Base-by-base conservation (phyloP, 2,888 invertebrate species). In the Cremastobaeus sp. region DNA sequence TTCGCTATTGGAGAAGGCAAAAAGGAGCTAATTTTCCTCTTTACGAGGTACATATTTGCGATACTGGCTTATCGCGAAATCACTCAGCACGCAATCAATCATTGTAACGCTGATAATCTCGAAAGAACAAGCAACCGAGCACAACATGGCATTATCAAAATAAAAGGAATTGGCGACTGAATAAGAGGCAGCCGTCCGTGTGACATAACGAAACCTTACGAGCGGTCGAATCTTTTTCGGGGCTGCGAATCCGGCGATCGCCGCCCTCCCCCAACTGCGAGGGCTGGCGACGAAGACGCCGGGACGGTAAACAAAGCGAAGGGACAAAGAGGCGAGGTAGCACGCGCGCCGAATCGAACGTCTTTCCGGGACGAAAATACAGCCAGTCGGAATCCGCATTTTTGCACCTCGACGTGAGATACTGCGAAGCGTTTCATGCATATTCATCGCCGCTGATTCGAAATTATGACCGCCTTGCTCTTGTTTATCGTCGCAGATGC, bases 341-440 rank as follows among this genome's bases (percentile, higher is more conserved):
- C 69, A 69, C 69, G 69, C 69, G 69, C 69, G 60, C 60, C 69
- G 41, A 69, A 69, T 69, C 69, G 69, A 69, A 69, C 69, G 47
- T 69, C 69, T 69, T 69, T 69, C 69, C 69, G 69, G 60, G 54
- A 45, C 69, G 54, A 62, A 69, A 69, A 69, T 62, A 69, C 43
- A 17, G 54, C 34, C 25, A 57, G 48, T 32, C 54, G 30, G 20
- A 50, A 12, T 47, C 18, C 59, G 69, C 60, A 60, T 54, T 69
- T 60, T 69, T 69, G 54, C 69, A 52, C 54, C 69, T 39, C 68
- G 21, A 20, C 30, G 11, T 37, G 15, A 25, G 15, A 32, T 3
- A 12, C 30, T 50, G 39, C 34, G 21, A 47, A 37, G 20, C 25
- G 11, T 18, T 25, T 14, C 52, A 50, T 57, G 69, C 68, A 68